Conservation (phyloP, 2,113 vertebrate genomes). For the Murina feae region DNA sequence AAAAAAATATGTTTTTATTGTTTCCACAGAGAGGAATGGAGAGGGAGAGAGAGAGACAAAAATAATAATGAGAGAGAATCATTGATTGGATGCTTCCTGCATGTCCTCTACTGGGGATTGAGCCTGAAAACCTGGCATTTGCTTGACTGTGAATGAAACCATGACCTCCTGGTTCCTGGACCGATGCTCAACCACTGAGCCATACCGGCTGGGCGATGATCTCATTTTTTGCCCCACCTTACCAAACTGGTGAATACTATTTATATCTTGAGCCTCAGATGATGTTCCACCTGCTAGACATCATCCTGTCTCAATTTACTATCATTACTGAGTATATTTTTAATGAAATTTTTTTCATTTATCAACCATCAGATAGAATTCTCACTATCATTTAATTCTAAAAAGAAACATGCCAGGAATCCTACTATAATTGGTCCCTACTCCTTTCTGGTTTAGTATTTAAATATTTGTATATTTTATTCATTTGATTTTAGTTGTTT, state of each 20-base stretch:
- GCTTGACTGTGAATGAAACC: too few relatives aligned
- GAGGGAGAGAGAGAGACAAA: too few relatives aligned
- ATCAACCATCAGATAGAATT: neutral
- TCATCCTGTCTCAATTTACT: neutral
- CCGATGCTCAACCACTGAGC: too few relatives aligned
- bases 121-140: too few relatives aligned
- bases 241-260: conserved; percentile 2
- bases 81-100: too few relatives aligned
- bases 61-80: too few relatives aligned
- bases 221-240: neutral
- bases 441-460: neutral
- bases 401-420: neutral
- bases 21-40: too few relatives aligned
- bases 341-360: conserved; percentile 14
- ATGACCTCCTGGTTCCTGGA: too few relatives aligned
- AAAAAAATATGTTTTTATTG: too few relatives aligned
- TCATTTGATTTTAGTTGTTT: conserved; percentile 21
- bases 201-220: too few relatives aligned
- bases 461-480: neutral
- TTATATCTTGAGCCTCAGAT: neutral
- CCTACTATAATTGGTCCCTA: neutral
- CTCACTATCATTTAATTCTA: conserved; percentile 5
- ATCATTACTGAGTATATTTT: conserved; percentile 5
- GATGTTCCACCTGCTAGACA: neutral
- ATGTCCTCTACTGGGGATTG: too few relatives aligned